These are phyloP conservation scores for Nylanderia fulva DNA, from an alignment of 1,140 invertebrate genomes.

Conservation along the genomic window DNA sequence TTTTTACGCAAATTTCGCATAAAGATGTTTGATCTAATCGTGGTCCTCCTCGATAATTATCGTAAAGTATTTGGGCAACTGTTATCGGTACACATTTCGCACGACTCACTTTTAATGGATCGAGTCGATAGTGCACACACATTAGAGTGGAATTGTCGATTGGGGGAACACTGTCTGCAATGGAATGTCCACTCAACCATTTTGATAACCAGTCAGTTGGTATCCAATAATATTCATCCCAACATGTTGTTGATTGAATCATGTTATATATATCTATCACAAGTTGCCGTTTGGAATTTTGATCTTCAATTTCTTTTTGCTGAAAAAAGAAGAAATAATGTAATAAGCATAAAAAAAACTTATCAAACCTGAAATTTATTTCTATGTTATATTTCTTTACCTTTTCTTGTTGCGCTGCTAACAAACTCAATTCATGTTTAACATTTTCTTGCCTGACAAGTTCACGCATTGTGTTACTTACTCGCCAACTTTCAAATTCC, in stretches of 20 bases:
- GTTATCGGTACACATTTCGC: slow-evolving; percentile 81
- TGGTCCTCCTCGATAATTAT: slow-evolving; percentile 84
- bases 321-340: slow-evolving; percentile 66
- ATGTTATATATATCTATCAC: slow-evolving; percentile 82
- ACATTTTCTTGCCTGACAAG: slow-evolving; percentile 82
- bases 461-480: slow-evolving; percentile 79
- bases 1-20: slow-evolving; percentile 86
- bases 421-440: slow-evolving; percentile 80
- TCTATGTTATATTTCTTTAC: slow-evolving; percentile 63
- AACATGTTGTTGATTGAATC: slow-evolving; percentile 70
- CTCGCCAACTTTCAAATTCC: slow-evolving; percentile 83
- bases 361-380: neutral
- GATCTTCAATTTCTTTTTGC: slow-evolving; percentile 85
- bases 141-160: slow-evolving; percentile 85
- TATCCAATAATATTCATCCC: slow-evolving; percentile 85
- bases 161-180: slow-evolving; percentile 77
- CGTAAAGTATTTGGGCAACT: slow-evolving; percentile 84
- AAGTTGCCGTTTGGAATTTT: slow-evolving; percentile 83
- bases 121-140: slow-evolving; percentile 86
- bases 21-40: slow-evolving; percentile 84
- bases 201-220: slow-evolving; percentile 85
- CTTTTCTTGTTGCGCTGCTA: slow-evolving; percentile 83
- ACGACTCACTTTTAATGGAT: slow-evolving; percentile 82
- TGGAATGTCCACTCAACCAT: slow-evolving; percentile 83
- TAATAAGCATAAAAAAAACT: neutral